Conservation (phyloP, 35 echinoderm and acorn worm species). For the Lytechinus pictus region DNA sequence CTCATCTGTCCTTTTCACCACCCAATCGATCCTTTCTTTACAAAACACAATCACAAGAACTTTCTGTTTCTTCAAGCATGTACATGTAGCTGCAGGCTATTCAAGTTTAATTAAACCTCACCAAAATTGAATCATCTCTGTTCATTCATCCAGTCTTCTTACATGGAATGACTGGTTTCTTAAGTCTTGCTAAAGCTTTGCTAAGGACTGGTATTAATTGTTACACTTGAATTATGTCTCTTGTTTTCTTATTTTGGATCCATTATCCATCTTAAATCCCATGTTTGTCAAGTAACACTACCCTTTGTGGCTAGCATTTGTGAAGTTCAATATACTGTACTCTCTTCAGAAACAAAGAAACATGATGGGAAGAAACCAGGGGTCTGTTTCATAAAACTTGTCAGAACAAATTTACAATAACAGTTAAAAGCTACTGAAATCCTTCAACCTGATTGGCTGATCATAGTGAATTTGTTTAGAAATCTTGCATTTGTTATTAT, state of each 20-base stretch:
- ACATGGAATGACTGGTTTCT: neutral
- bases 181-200: neutral
- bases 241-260: neutral
- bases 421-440: too few relatives aligned
- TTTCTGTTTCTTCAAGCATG: neutral
- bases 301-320: too few relatives aligned
- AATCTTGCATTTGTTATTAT: too few relatives aligned
- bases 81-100: neutral
- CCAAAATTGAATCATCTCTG: neutral
- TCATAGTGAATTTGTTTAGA: too few relatives aligned
- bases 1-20: neutral
- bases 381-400: too few relatives aligned
- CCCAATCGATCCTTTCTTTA: neutral
- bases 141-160: neutral
- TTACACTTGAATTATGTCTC: neutral
- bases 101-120: constrained; percentile 5
- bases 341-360: too few relatives aligned
- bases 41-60: neutral
- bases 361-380: too few relatives aligned
- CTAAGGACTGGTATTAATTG: neutral
- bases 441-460: too few relatives aligned
- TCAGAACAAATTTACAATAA: too few relatives aligned
- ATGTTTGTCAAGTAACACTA: neutral
- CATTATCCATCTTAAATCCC: neutral
- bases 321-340: too few relatives aligned